Percentiles rank a stretch among this genome's conserved stretches.
phyloP scores from a whole-genome alignment of 37 sponge, comb jelly and placozoan genomes.

The Cladorhizidae sp. region DNA sequence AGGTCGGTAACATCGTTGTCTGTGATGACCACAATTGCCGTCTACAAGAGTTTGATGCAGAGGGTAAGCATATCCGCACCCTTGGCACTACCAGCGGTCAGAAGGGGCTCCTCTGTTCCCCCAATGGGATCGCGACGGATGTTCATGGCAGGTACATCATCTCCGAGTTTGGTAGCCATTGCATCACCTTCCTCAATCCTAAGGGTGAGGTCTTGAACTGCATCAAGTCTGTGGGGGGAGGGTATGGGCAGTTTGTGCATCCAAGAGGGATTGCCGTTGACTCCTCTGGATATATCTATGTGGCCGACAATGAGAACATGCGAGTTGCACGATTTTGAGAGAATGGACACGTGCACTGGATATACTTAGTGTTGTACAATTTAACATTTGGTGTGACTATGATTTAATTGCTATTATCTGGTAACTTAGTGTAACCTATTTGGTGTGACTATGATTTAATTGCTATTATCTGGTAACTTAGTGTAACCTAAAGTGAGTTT shows the following conservation, averaged over 20 bases:
- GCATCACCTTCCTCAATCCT: constrained; percentile 44
- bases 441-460: neutral
- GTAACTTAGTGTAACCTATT: neutral
- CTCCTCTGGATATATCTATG: constrained; percentile 43
- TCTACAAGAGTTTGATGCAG: constrained; percentile 49
- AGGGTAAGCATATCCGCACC: constrained; percentile 21
- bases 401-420: neutral
- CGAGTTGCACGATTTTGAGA: constrained; percentile 51
- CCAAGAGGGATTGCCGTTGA: constrained; percentile 66
- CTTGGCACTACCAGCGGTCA: constrained; percentile 26
- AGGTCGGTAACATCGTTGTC: constrained; percentile 36
- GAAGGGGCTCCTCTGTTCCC: constrained; percentile 66
- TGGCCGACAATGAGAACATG: constrained; percentile 66
- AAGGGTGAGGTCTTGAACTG: constrained; percentile 54
- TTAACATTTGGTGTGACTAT: neutral
- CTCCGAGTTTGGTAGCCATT: constrained; percentile 69
- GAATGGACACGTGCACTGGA: too few species aligned
- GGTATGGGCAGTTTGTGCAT: constrained; percentile 49
- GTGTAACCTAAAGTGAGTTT: too few species aligned
- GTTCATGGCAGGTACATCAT: constrained; percentile 48
- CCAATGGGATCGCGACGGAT: constrained; percentile 43
- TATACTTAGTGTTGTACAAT: too few species aligned
- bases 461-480: neutral
- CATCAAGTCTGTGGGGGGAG: constrained; percentile 36
- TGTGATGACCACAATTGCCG: constrained; percentile 70